Base-by-base conservation (phyloP, 2,113 vertebrate species). In the Nettapus auritus region DNA sequence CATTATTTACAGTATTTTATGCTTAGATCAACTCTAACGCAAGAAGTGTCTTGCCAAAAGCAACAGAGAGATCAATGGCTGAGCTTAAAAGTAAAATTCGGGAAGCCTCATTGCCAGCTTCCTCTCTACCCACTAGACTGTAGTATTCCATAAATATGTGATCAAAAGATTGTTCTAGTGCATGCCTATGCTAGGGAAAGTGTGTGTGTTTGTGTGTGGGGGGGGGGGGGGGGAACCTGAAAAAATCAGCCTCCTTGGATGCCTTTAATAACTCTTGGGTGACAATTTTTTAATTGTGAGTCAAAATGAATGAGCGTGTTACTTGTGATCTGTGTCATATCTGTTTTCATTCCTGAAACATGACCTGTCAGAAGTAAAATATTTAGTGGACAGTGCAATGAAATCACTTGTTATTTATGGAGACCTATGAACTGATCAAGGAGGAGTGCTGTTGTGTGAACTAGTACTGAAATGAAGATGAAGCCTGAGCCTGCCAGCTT, bases 241-340 rank as follows among this genome's bases (percentile, higher is more conserved):
- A 85, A 76, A 73, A 73, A 52, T 64, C 44, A 3, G 3, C 89
- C 68, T 88, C 16, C 18, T 75, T 77, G 82, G n/a, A 93, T 53
- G 29, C 18, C 56, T 70, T 96, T 88, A 92, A 71, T 89, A 88
- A 56, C n/a, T 67, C 14, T 3, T 22, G 60, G 31, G 53, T 62
- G 75, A 90, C 74, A 69, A 71, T 77, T 90, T 94, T 75, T 89
- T 33, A 96, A 67, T 84, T 86, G 34, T 91, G 90, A 96, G 46
- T 95, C 82, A 96, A 90, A 94, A 94, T 83, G 71, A 92, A 93
- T 80, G 73, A 92, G 34, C 18, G 6, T 92, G 82, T 82, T 92
- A 53, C 59, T 82, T 33, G 14, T 0, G 2, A 82, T 94, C 70
- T 77, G 42, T 71, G 78, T 53, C 90, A 70, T 50, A 93, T 68